These are phyloP conservation scores for Allophyes oxyacanthae DNA, from an alignment of 2,888 invertebrate genomes.

Conservation along the genomic window DNA sequence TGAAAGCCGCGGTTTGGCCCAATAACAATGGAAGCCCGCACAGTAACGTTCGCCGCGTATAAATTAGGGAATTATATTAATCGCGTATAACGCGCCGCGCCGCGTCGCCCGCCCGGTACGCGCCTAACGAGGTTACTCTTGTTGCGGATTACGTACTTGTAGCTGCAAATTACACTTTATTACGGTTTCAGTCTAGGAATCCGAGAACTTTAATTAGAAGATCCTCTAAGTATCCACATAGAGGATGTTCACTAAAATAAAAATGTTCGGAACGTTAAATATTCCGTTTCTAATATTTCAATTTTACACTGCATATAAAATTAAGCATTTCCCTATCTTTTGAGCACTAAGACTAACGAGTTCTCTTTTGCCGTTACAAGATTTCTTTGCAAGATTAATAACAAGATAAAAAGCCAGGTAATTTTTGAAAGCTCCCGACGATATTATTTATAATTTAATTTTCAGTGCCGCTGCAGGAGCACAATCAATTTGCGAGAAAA, in stretches of 20 bases:
- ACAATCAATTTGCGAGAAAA: constrained; percentile 79
- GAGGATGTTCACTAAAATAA: no score
- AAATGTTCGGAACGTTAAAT: constrained; percentile 40
- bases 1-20: constrained; percentile 78
- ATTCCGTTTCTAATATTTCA: constrained; percentile 22
- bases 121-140: constrained; percentile 64
- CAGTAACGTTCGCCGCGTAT: constrained; percentile 74
- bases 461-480: constrained; percentile 54
- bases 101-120: constrained; percentile 18
- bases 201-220: constrained; percentile 56
- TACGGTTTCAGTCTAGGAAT: constrained; percentile 56
- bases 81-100: constrained; percentile 71
- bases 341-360: constrained; percentile 24
- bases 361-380: constrained; percentile 22
- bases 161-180: constrained; percentile 62
- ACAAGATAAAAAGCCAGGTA: constrained; percentile 38
- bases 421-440: constrained; percentile 38
- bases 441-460: constrained; percentile 65
- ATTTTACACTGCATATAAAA: constrained; percentile 29
- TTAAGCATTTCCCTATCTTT: constrained; percentile 27
- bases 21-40: constrained; percentile 70
- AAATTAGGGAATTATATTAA: constrained; percentile 86
- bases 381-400: constrained; percentile 37
- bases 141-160: constrained; percentile 59
- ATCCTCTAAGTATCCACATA: constrained; percentile 45